Conservation (phyloP, 2,113 vertebrate species). For the Macaca fascicularis region DNA sequence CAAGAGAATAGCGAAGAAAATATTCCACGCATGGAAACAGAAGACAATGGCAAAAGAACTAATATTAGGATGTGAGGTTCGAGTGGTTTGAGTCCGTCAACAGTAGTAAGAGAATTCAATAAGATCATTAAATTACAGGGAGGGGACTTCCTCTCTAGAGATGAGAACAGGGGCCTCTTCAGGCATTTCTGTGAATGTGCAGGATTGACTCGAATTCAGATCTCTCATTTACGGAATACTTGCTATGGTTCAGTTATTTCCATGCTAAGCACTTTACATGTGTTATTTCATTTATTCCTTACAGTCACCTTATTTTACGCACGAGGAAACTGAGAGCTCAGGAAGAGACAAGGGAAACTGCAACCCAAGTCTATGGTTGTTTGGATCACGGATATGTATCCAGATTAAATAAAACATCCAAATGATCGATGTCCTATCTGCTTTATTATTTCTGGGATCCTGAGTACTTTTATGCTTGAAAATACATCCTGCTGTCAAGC, state of each 20-base stretch:
- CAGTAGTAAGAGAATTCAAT: not conserved
- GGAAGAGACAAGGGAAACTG: not conserved
- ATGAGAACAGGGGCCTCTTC: not conserved
- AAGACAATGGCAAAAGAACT: not conserved
- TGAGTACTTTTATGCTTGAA: not conserved
- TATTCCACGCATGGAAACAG: not conserved
- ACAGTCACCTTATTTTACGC: not conserved
- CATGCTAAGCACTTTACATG: not conserved
- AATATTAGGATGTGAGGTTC: not conserved
- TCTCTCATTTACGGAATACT: not conserved
- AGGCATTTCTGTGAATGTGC: not conserved
- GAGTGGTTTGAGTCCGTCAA: not conserved
- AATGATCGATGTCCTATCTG: not conserved
- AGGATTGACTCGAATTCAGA: not conserved
- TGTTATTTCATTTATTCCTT: not conserved
- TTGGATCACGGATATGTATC: not conserved
- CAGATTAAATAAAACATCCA: slow-evolving; percentile 46
- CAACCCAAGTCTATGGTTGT: not conserved
- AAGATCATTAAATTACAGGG: not conserved
- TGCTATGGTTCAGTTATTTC: not conserved
- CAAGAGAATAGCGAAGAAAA: not conserved
- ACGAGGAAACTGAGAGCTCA: not conserved
- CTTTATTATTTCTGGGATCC: slow-evolving; percentile 38
- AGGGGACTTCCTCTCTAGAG: not conserved
- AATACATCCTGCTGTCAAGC: not conserved